phyloP scores from a whole-genome alignment of 2,113 vertebrate genomes.

The Haemorhous mexicanus region DNA sequence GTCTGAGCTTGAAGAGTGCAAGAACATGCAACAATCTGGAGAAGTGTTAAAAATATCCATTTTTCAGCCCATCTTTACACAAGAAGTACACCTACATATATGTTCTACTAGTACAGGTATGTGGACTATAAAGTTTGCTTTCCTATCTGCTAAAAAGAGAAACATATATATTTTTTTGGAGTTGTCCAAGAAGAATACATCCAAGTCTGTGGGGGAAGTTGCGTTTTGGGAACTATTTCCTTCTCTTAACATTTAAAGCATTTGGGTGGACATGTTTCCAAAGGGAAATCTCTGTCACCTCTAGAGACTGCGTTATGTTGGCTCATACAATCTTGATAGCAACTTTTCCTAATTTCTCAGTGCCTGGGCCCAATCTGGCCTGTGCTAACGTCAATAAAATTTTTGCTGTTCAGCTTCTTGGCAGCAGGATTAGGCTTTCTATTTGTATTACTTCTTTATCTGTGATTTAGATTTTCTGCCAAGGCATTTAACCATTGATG shows the following conservation, averaged over 20 bases:
- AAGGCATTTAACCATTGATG: neutral
- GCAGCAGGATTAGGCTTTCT: constrained; percentile 19
- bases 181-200: neutral
- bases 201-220: neutral
- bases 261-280: neutral
- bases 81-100: neutral
- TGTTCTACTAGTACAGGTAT: neutral
- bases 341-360: neutral
- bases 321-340: neutral
- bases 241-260: neutral
- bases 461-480: constrained; percentile 8
- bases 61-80: neutral
- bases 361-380: neutral
- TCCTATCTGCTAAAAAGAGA: neutral
- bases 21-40: neutral
- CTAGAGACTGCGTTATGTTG: neutral
- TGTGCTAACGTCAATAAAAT: neutral
- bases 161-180: neutral
- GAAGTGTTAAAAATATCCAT: neutral
- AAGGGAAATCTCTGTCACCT: neutral
- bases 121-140: neutral
- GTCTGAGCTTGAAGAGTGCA: neutral
- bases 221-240: neutral
- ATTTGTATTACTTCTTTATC: constrained; percentile 34
- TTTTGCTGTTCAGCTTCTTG: neutral